phyloP scores from a whole-genome alignment of 2,888 invertebrate species.

The Bombyx huttoni region DNA sequence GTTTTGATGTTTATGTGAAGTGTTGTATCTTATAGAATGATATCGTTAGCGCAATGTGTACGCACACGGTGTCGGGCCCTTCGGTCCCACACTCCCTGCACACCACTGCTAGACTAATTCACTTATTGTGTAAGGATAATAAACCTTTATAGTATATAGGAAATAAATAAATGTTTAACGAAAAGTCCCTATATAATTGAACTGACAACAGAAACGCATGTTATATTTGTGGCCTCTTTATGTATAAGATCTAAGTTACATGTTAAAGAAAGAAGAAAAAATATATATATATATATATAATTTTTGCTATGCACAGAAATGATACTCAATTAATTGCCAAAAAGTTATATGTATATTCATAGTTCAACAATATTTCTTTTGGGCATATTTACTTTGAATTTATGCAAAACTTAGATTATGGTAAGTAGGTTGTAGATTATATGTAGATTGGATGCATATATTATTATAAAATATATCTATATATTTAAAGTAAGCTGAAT shows the following conservation, averaged over 20 bases:
- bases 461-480: slow-evolving; percentile 58
- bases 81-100: slow-evolving; percentile 48
- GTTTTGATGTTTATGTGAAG: slow-evolving; percentile 70
- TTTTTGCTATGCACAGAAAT: slow-evolving; percentile 74
- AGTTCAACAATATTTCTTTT: slow-evolving; percentile 73
- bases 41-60: slow-evolving; percentile 63
- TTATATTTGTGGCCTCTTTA: slow-evolving; percentile 73
- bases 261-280: slow-evolving; percentile 46
- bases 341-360: slow-evolving; percentile 73
- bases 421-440: slow-evolving; percentile 71
- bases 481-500: slow-evolving; percentile 68
- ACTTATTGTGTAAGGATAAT: slow-evolving; percentile 68
- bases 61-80: slow-evolving; percentile 45
- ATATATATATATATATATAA: slow-evolving; percentile 46
- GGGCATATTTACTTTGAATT: slow-evolving; percentile 73
- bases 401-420: slow-evolving; percentile 72
- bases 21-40: slow-evolving; percentile 56
- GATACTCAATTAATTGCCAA: slow-evolving; percentile 75
- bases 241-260: slow-evolving; percentile 72
- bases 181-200: slow-evolving; percentile 72
- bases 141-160: slow-evolving; percentile 68
- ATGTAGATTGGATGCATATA: slow-evolving; percentile 72
- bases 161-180: slow-evolving; percentile 65
- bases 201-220: slow-evolving; percentile 72
- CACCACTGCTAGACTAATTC: slow-evolving; percentile 70